A percentile compares a stretch with the other conserved stretches of the same genome.
Conservation (phyloP, 2,888 invertebrate genomes). For the Spialia ferax region DNA sequence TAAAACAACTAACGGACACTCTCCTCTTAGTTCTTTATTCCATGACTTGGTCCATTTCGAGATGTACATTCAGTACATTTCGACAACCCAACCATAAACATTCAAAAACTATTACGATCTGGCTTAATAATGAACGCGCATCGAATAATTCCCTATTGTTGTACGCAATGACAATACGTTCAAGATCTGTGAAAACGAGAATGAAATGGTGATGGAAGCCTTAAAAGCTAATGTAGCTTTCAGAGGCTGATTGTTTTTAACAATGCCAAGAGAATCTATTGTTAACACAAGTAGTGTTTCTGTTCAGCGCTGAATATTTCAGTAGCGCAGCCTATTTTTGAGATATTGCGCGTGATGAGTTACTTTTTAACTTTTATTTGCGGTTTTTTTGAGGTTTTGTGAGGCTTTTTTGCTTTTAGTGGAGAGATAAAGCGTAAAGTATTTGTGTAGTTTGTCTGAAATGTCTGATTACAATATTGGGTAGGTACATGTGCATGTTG, state of each 20-base stretch:
- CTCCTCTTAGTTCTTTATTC: no score
- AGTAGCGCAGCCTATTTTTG: not conserved
- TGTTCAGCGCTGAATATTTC: constrained; percentile 28
- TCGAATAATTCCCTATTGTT: constrained; percentile 30
- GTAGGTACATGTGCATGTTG: no score
- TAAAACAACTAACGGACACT: no score
- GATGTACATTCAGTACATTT: not conserved
- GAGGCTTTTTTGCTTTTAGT: not conserved
- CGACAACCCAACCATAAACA: not conserved
- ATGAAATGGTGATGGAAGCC: constrained; percentile 34
- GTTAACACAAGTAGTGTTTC: constrained; percentile 30
- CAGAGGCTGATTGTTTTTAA: constrained; percentile 39
- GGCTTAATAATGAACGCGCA: constrained; percentile 18
- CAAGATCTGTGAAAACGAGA: constrained; percentile 36
- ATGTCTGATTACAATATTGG: no score
- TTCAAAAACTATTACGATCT: not conserved
- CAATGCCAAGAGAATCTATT: constrained; percentile 33
- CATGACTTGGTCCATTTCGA: not conserved
- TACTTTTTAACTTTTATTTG: not conserved
- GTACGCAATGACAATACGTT: constrained; percentile 30
- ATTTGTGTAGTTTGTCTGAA: no score
- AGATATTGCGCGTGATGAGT: constrained; percentile 13
- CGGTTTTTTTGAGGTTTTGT: not conserved
- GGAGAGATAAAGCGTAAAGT: no score
- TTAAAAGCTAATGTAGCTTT: constrained; percentile 37